Conservation (phyloP, 2,113 vertebrate species). For the Rhinolophus ferrumequinum region DNA sequence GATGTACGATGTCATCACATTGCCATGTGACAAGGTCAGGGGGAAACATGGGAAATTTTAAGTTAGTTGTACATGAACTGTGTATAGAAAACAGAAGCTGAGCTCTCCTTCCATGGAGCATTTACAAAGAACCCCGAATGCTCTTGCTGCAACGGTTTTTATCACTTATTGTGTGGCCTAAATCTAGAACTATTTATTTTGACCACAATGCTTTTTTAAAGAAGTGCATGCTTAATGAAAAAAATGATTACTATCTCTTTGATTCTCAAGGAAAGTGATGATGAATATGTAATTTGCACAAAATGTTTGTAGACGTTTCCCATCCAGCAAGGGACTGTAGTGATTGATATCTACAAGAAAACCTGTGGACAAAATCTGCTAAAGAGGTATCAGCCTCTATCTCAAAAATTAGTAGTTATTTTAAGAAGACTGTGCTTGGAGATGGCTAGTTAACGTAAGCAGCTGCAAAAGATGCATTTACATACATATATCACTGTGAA, state of each 20-base stretch:
- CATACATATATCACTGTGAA: background rate
- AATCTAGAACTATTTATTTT: background rate
- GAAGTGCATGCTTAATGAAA: background rate
- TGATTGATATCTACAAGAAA: background rate
- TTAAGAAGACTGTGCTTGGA: background rate
- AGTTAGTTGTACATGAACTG: background rate
- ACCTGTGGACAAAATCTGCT: background rate
- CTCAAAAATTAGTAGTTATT: background rate
- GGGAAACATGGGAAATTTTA: background rate
- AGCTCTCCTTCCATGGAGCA: background rate
- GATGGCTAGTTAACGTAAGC: background rate
- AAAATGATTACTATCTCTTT: background rate
- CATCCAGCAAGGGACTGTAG: background rate
- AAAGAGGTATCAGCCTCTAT: background rate
- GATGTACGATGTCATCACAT: background rate
- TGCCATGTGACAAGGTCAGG: background rate
- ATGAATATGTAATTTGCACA: background rate
- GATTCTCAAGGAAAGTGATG: background rate
- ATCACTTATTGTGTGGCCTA: background rate
- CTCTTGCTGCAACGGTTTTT: background rate
- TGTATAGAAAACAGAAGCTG: background rate
- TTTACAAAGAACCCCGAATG: rapidly evolving
- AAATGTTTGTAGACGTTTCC: background rate
- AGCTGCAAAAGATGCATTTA: background rate
- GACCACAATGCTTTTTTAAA: background rate